Conservation (phyloP, 2,888 invertebrate species). For the Latrodectus elegans region DNA sequence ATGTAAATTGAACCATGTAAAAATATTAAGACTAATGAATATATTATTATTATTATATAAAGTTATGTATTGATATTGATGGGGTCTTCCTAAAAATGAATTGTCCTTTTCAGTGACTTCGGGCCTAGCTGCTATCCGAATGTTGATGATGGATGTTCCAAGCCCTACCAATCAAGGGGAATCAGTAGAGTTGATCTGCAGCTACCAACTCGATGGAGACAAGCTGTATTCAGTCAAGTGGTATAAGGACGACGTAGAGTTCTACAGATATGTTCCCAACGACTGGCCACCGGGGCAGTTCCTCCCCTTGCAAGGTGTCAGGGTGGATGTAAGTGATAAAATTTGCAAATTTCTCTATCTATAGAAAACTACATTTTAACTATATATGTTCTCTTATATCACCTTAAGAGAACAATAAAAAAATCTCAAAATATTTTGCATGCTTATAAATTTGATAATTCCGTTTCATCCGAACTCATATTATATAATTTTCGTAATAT, state of each 20-base stretch:
- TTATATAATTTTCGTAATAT: no score
- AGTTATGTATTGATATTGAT: no score
- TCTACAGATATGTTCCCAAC: slow-evolving; percentile 88
- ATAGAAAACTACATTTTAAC: no score
- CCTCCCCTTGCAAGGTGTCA: slow-evolving; percentile 86
- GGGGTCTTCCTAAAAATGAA: neutral
- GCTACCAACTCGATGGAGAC: slow-evolving; percentile 86
- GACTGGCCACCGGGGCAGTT: slow-evolving; percentile 87
- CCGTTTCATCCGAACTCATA: no score
- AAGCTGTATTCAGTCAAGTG: slow-evolving; percentile 91
- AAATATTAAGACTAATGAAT: no score
- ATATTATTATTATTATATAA: no score
- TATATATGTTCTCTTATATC: no score
- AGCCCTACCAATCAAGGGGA: slow-evolving; percentile 86
- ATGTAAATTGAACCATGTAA: no score
- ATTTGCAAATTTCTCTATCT: neutral
- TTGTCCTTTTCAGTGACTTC: slow-evolving; percentile 29
- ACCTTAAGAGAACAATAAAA: no score
- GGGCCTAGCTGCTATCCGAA: slow-evolving; percentile 77
- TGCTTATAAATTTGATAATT: no score
- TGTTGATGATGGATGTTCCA: slow-evolving; percentile 87
- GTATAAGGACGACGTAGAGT: slow-evolving; percentile 93
- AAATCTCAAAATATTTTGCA: no score
- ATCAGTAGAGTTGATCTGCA: slow-evolving; percentile 85
- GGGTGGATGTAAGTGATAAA: slow-evolving; percentile 84